Evolutionary conservation across 2,113 vertebrate genomes (phyloP), one percentile per base, ranked within the genome.

Genomic region (Myrmophylax atrothorax): DNA sequence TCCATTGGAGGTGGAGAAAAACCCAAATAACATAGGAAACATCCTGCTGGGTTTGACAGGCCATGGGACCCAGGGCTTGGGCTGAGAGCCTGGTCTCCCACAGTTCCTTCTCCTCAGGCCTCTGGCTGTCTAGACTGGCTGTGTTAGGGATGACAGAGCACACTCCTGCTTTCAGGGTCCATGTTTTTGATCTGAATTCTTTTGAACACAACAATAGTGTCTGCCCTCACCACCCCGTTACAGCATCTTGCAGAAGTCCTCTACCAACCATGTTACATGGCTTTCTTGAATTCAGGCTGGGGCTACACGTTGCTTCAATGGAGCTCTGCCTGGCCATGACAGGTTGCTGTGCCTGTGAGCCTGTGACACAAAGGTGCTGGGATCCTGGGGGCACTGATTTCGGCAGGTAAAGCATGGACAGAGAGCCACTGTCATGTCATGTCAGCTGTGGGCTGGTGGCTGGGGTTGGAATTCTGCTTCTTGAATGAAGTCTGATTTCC

Each of bases 241-340:
- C 1, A 3, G 33, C 10, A 82, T 3, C 3, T 66, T 59, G 64
- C 56, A 62, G 55, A 88, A 94, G 67, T 77, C 55, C 52, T 66
- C 38, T 50, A 26, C 20, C 16, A 56, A 19, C 24, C 0, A 2
- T 1, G 5, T 56, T 44, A 18, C 0, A 1, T 0, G 2, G 3
- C 9, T 81, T 95, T 62, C 42, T 80, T 20, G 20, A 55, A 22
- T 75, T 70, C 42, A 59, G 52, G 4, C 46, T 67, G 64, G 20
- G 25, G 7, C 28, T 26, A 18, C 0, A 2, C 0, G 0, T 6
- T 66, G 25, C 23, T 59, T 59, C 1, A 9, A 1, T 16, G 35
- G 26, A 94, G 26, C 44, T 35, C 38, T 74, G 47, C 10, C 29
- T 35, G 2, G 3, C 64, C 38, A 26, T n/a, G 55, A 18, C 17